Conservation (phyloP, 2,797 vertebrate genomes). For the Chelidonichthys spinosus region DNA sequence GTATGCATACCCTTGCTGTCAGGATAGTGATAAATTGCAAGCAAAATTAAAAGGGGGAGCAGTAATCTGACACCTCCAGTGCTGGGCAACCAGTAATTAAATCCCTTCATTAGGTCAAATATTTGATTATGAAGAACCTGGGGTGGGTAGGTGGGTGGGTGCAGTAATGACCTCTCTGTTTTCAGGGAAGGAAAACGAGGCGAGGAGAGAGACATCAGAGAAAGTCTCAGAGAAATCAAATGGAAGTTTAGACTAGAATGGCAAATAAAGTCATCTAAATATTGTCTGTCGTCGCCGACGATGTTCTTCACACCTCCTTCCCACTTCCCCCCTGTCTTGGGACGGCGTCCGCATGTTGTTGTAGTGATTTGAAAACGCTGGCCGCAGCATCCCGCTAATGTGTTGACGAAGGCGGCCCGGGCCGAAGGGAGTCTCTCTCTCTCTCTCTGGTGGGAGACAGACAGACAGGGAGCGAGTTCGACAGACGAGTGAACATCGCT, state of each 20-base stretch:
- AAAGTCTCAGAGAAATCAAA: constrained; percentile 11
- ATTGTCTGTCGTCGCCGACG: constrained; percentile 41
- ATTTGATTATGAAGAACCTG: constrained; percentile 81
- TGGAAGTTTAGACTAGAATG: constrained; percentile 20
- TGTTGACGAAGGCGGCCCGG: constrained; percentile 76
- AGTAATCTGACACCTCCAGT: constrained; percentile 75
- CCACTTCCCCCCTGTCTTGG: constrained; percentile 53
- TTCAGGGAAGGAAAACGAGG: constrained; percentile 9
- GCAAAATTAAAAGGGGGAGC: constrained; percentile 80
- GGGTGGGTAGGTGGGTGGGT: constrained; percentile 20
- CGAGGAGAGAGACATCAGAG: constrained; percentile 2
- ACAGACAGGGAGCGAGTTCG: constrained; percentile 75
- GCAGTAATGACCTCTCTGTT: constrained; percentile 68
- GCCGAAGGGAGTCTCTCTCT: constrained; percentile 69
- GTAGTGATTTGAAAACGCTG: constrained; percentile 66
- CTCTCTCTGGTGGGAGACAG: constrained; percentile 67
- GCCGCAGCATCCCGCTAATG: constrained; percentile 77
- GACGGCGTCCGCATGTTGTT: constrained; percentile 58
- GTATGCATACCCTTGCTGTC: constrained; percentile 65
- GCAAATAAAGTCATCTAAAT: constrained; percentile 39
- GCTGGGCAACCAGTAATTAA: constrained; percentile 82
- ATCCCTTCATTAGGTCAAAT: constrained; percentile 84
- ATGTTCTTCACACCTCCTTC: constrained; percentile 59
- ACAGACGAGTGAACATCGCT: constrained; percentile 77
- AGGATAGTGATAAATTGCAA: constrained; percentile 77